Evolutionary conservation across 2,888 invertebrate genomes (phyloP).

Genomic region (Apocheima hispidaria): DNA sequence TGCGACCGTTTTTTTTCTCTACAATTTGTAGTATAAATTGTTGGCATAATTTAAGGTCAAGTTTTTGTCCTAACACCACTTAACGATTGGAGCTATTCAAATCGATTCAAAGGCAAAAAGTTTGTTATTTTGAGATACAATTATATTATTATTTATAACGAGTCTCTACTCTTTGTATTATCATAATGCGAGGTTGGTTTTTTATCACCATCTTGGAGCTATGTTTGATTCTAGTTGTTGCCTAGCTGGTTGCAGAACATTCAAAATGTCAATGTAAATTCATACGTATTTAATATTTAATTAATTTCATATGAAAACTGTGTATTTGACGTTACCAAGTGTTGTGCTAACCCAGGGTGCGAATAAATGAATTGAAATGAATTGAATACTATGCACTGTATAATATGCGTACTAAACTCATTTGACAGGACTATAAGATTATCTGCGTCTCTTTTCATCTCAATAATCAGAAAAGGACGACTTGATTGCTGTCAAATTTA

Average conservation of each 20-base stretch:
- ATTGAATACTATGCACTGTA: too few relatives aligned
- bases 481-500: too few relatives aligned
- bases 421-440: too few relatives aligned
- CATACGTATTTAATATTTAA: not conserved
- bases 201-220: not conserved
- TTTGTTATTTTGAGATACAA: conserved; percentile 20
- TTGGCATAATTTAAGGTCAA: conserved; percentile 21
- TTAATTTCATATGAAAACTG: too few relatives aligned
- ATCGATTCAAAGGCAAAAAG: conserved; percentile 31
- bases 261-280: not conserved
- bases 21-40: conserved; percentile 26
- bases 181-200: conserved; percentile 4
- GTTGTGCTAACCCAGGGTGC: too few relatives aligned
- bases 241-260: not conserved
- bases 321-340: too few relatives aligned
- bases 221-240: not conserved
- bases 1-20: conserved; percentile 16
- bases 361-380: too few relatives aligned
- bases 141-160: conserved; percentile 20
- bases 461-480: too few relatives aligned
- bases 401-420: too few relatives aligned
- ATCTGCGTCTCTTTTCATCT: too few relatives aligned
- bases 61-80: conserved; percentile 28
- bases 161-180: conserved; percentile 10
- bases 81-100: conserved; percentile 25